Conservation (phyloP, 2,113 vertebrate genomes). For the Notiomystis cincta region DNA sequence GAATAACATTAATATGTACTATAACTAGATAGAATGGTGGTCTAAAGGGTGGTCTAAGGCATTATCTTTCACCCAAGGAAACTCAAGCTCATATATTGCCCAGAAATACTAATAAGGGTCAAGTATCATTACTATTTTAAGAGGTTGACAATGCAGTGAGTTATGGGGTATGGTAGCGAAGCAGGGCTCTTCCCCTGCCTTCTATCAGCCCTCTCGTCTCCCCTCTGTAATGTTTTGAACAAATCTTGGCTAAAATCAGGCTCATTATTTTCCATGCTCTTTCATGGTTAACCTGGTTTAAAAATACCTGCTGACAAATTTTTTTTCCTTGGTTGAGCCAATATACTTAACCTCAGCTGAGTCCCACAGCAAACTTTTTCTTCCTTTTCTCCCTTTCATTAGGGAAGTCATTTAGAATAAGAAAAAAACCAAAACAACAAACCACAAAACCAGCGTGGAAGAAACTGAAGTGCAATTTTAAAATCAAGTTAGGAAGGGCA, state of each 20-base stretch:
- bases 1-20: slow-evolving; percentile 75
- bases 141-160: slow-evolving; percentile 43
- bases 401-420: background rate
- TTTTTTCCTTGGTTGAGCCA: background rate
- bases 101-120: slow-evolving; percentile 72
- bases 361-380: background rate
- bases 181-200: background rate
- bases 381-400: background rate
- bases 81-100: slow-evolving; percentile 70
- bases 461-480: background rate
- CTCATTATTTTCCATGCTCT: background rate
- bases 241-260: background rate
- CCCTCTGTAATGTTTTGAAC: background rate
- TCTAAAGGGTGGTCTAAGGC: slow-evolving; percentile 75
- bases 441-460: background rate
- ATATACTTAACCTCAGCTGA: background rate
- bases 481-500: background rate
- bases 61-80: slow-evolving; percentile 69
- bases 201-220: background rate
- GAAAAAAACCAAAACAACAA: fast-evolving
- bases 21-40: slow-evolving; percentile 63
- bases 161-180: slow-evolving; percentile 36
- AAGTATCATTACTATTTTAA: slow-evolving; percentile 73
- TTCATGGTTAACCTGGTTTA: background rate
- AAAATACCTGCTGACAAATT: background rate